Evolutionary conservation across 2,797 vertebrate genomes (phyloP).

Genomic region (Anisognathus igniventris): DNA sequence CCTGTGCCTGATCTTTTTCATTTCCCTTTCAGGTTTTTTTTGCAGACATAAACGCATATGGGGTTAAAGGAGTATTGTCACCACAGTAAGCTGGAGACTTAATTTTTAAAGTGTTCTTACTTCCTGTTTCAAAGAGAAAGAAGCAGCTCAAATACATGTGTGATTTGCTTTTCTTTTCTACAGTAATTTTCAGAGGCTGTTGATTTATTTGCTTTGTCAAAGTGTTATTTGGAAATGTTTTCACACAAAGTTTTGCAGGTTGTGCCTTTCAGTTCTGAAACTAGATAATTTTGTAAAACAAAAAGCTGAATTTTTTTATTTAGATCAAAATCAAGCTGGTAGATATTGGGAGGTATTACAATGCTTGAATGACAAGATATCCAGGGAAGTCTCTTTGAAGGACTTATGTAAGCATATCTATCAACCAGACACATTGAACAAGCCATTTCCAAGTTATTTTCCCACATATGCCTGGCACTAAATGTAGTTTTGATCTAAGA

Average conservation of each 20-base stretch:
- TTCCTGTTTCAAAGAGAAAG: not conserved
- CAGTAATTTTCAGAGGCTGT: not conserved
- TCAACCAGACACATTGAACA: not conserved
- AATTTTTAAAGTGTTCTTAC: conserved; percentile 38
- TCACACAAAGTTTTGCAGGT: not conserved
- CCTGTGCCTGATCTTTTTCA: not conserved
- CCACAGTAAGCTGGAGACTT: conserved; percentile 7
- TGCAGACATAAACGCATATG: not conserved
- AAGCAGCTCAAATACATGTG: not conserved
- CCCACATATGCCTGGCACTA: not conserved
- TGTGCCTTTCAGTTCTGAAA: not conserved
- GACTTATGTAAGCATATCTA: not conserved
- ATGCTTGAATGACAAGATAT: not conserved
- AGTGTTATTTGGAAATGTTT: not conserved
- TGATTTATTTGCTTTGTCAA: not conserved
- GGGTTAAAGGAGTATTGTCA: conserved; percentile 17
- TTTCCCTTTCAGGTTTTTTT: conserved; percentile 14
- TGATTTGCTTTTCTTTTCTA: not conserved
- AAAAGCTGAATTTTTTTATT: not conserved
- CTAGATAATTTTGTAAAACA: not conserved
- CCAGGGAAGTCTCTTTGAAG: not conserved
- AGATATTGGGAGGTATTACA: not conserved
- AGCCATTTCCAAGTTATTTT: not conserved
- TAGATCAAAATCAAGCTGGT: not conserved
- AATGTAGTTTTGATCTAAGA: not conserved